Conservation (phyloP, 2,888 invertebrate genomes). For the Drosophila testacea region DNA sequence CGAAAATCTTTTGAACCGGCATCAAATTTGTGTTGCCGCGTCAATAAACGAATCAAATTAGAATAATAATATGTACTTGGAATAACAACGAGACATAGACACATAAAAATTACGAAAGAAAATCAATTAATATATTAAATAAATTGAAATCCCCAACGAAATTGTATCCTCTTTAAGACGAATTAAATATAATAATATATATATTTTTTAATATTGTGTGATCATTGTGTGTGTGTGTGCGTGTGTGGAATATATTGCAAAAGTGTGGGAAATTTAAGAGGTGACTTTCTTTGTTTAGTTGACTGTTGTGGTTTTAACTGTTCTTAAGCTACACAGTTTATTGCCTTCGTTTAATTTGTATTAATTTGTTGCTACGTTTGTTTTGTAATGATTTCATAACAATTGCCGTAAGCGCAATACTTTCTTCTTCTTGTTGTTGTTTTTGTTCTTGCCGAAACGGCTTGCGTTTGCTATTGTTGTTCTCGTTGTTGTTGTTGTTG, state of each 20-base stretch:
- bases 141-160: slow-evolving; percentile 9
- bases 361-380: slow-evolving; percentile 42
- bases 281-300: slow-evolving; percentile 5
- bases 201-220: no score
- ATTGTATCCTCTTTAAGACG: slow-evolving; percentile 6
- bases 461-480: slow-evolving; percentile 34
- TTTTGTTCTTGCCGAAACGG: slow-evolving; percentile 38
- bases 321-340: slow-evolving; percentile 5
- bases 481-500: slow-evolving; percentile 16
- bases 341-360: slow-evolving; percentile 2
- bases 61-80: neutral
- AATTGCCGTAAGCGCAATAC: slow-evolving; percentile 67
- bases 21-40: slow-evolving; percentile 31
- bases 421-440: slow-evolving; percentile 32
- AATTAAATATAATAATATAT: neutral
- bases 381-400: slow-evolving; percentile 83
- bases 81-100: slow-evolving; percentile 10
- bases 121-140: neutral
- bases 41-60: slow-evolving; percentile 15
- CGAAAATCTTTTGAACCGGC: slow-evolving; percentile 42
- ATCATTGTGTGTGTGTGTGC: neutral
- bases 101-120: slow-evolving; percentile 6
- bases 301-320: neutral
- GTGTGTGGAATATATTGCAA: neutral
- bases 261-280: slow-evolving; percentile 18